Evolutionary conservation across 2,888 invertebrate species (phyloP).

Genomic region (Drosophila meridionalis): DNA sequence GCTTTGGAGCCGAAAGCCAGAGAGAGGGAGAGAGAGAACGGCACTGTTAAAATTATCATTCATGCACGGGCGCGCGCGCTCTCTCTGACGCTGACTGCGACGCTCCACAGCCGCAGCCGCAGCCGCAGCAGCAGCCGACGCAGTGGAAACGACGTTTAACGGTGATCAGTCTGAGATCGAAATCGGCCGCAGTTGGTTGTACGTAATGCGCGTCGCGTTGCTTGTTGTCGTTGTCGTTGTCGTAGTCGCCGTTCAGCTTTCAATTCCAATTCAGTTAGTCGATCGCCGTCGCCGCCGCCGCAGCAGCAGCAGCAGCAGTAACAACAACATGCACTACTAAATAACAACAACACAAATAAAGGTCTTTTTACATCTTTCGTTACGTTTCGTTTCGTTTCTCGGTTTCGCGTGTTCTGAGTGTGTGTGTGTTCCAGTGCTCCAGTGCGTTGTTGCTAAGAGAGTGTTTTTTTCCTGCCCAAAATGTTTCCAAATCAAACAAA

Average conservation of each 20-base stretch:
- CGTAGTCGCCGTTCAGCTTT: slow-evolving; percentile 60
- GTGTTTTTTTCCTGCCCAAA: slow-evolving; percentile 22
- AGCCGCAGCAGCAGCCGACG: slow-evolving; percentile 37
- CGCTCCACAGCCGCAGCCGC: slow-evolving; percentile 23
- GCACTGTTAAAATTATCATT: slow-evolving; percentile 67
- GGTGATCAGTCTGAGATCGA: slow-evolving; percentile 75
- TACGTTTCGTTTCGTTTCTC: slow-evolving; percentile 51
- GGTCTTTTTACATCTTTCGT: slow-evolving; percentile 56
- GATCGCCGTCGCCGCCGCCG: slow-evolving; percentile 33
- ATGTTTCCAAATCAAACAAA: slow-evolving; percentile 52
- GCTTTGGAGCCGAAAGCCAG: slow-evolving; percentile 35
- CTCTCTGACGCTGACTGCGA: slow-evolving; percentile 48
- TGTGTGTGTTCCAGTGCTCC: slow-evolving; percentile 22
- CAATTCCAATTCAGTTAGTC: slow-evolving; percentile 63
- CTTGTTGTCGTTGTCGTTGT: slow-evolving; percentile 53
- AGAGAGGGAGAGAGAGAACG: slow-evolving; percentile 34
- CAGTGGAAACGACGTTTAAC: slow-evolving; percentile 58
- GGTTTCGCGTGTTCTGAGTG: slow-evolving; percentile 29
- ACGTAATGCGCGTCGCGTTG: slow-evolving; percentile 53
- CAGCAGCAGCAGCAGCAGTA: slow-evolving; percentile 40
- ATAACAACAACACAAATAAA: slow-evolving; percentile 10
- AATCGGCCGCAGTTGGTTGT: slow-evolving; percentile 75
- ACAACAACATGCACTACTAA: slow-evolving; percentile 51
- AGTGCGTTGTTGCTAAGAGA: slow-evolving; percentile 27
- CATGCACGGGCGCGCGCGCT: slow-evolving; percentile 56